These are phyloP conservation scores for Microcebus lehilahytsara DNA, from an alignment of 2,113 vertebrate genomes.

Conservation along the genomic window DNA sequence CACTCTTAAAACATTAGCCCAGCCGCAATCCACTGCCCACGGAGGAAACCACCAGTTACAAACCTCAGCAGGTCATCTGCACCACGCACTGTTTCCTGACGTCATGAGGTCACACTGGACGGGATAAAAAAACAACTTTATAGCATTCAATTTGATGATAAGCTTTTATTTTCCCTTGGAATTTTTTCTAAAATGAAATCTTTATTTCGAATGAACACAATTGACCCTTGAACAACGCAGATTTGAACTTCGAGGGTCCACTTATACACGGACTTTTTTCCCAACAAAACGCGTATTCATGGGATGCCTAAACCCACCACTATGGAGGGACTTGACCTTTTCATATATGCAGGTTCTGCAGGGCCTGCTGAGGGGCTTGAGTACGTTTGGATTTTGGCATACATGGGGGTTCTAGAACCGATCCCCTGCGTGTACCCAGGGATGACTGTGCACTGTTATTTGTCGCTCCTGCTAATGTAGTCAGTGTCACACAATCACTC, in stretches of 20 bases:
- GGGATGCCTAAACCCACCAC: background rate
- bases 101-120: background rate
- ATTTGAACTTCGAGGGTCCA: background rate
- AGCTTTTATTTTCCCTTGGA: background rate
- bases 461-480: background rate
- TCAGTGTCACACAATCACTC: background rate
- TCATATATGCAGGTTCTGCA: background rate
- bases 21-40: background rate
- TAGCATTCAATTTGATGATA: background rate
- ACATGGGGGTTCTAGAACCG: background rate
- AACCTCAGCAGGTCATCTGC: background rate
- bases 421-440: background rate
- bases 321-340: background rate
- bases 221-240: background rate
- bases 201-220: background rate
- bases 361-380: background rate
- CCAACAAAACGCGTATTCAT: background rate
- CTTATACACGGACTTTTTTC: background rate
- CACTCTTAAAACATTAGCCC: background rate
- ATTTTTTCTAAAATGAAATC: background rate
- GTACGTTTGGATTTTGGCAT: background rate
- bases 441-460: background rate
- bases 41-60: background rate
- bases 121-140: background rate
- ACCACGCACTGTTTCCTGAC: background rate